Evolutionary conservation across 1,140 invertebrate genomes (phyloP), one percentile per base, ranked within the genome.

Genomic region (Solenopsis invicta): DNA sequence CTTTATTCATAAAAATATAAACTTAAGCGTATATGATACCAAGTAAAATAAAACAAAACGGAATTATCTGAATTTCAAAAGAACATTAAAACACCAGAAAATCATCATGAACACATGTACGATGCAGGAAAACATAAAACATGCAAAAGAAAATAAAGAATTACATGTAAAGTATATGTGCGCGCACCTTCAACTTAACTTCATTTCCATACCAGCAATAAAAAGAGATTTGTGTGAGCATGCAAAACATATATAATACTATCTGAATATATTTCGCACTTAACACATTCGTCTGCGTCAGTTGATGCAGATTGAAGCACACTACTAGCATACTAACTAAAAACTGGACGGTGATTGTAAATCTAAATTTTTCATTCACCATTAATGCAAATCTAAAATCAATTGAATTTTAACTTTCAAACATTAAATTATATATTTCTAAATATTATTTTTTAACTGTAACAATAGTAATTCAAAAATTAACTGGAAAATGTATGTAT

Each of bases 161-260:
- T 34, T 16, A 21, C 34, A 13, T 37, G 6, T 72, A n/a, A n/a
- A 41, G 37, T 13, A 56, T 41, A 37, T 54, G 1, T 34, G 21
- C 16, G 54, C 54, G 24, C 50, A 89, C 87, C 87, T 89, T 89
- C 2, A 89, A 6, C 54, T 85, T 96, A 1, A 96, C 93, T 89
- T 96, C 52, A 34, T 74, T 74, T 74, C 71, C 71, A 4, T 74
- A 74, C 71, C 71, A 74, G 52, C 71, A 74, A 81, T 96, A 96
- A 5, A 96, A 89, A 37, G 95, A 95, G 10, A 96, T 91, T 76
- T 96, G 91, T 9, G 86, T 29, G 41, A 86, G 50, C 71, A 89
- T 85, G 24, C 86, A 91, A 62, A 54, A 52, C 45, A 91, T 52
- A 50, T 89, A 93, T 2, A 92, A 8, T 9, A 92, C 50, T 24